A percentile compares a stretch with the other conserved stretches of the same genome.
Conservation (phyloP, 53 echinoderm and acorn worm genomes). For the Crossaster papposus region DNA sequence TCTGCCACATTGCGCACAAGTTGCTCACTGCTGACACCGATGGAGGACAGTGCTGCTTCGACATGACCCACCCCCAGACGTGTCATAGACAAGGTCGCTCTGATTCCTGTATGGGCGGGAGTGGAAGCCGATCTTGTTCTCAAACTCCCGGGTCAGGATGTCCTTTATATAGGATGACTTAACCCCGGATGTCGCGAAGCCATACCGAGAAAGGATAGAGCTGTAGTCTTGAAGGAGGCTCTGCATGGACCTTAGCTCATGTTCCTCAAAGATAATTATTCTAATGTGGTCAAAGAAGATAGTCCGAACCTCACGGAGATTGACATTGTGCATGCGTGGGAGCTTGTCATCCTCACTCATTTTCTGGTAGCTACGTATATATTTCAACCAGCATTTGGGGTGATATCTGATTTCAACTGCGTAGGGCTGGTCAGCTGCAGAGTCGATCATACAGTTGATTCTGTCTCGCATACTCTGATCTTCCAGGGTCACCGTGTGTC, state of each 20-base stretch:
- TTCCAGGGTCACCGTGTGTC: conserved; percentile 46
- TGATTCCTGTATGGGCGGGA: conserved; percentile 16
- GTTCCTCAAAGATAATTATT: conserved; percentile 48
- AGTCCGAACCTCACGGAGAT: background rate
- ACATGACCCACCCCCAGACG: conserved; percentile 22
- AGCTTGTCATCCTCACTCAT: background rate
- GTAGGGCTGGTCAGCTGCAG: conserved; percentile 38
- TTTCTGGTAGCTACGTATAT: background rate
- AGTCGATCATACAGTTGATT: conserved; percentile 44
- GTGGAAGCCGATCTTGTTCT: conserved; percentile 44
- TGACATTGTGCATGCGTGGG: conserved; percentile 29
- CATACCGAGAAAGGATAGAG: conserved; percentile 43
- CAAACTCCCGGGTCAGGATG: conserved; percentile 21
- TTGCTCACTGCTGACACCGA: conserved; percentile 34
- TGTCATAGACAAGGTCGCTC: conserved; percentile 41
- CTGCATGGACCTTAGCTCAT: conserved; percentile 65
- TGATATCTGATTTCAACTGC: conserved; percentile 39
- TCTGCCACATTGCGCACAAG: conserved; percentile 16
- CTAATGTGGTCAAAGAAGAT: conserved; percentile 56
- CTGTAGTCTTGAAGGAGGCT: conserved; percentile 59
- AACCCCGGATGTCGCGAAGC: conserved; percentile 12
- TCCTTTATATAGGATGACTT: conserved; percentile 37
- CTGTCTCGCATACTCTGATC: conserved; percentile 47
- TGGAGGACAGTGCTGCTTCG: conserved; percentile 43
- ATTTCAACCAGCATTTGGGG: conserved; percentile 30